These are phyloP conservation scores for Litocranius walleri DNA, from an alignment of 2,113 vertebrate species.

Conservation along the genomic window DNA sequence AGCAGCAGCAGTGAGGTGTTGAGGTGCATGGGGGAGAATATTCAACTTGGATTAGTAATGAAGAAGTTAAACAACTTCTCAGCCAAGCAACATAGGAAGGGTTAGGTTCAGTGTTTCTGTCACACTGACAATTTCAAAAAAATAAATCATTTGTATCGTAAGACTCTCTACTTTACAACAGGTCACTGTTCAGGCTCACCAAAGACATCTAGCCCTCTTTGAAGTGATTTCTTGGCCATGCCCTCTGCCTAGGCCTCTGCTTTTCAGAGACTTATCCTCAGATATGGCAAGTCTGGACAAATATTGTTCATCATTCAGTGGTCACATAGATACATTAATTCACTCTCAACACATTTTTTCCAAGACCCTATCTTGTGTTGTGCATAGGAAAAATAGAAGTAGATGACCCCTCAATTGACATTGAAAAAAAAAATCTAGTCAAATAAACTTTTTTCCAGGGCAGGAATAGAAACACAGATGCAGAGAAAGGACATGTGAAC, in stretches of 20 bases:
- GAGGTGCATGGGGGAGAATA: too few relatives aligned
- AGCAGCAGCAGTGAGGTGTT: background rate
- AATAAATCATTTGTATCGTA: background rate
- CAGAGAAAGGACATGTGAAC: background rate
- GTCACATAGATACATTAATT: background rate
- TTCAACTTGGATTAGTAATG: background rate
- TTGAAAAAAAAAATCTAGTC: background rate
- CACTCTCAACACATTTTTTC: background rate
- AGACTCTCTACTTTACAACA: background rate
- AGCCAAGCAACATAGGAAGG: accelerated
- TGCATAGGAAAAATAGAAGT: background rate
- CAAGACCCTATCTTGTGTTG: background rate
- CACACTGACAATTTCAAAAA: background rate
- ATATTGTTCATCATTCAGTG: background rate
- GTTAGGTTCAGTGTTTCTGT: background rate
- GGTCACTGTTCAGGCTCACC: background rate
- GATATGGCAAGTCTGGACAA: background rate
- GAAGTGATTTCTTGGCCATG: accelerated
- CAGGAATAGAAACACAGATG: background rate
- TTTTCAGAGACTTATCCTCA: background rate
- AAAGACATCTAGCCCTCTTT: background rate
- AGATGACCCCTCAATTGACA: background rate
- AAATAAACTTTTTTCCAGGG: background rate
- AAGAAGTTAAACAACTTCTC: background rate
- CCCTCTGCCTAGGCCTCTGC: too few relatives aligned